These are phyloP conservation scores for Actinia tenebrosa DNA, from an alignment of 64 coral and sea anemone genomes.

Conservation along the genomic window DNA sequence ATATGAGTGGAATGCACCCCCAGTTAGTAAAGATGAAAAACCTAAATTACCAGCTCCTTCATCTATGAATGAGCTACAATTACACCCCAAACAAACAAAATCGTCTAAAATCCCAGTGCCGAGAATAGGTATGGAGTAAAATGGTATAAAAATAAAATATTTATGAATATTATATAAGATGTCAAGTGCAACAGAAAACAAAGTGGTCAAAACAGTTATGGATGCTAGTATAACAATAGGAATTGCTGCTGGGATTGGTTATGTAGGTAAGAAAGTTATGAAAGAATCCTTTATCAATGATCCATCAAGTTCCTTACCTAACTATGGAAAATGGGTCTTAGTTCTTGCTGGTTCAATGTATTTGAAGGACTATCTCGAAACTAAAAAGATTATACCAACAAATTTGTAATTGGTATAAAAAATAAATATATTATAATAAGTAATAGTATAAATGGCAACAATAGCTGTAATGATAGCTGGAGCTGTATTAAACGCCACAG, in stretches of 20 bases:
- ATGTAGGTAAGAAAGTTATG: background rate
- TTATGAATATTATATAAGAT: too few relatives aligned
- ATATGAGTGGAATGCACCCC: too few relatives aligned
- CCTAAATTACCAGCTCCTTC: too few relatives aligned
- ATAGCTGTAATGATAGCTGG: background rate
- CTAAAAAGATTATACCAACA: background rate
- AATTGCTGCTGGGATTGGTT: background rate
- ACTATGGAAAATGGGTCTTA: slow-evolving; percentile 9
- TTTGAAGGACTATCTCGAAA: background rate
- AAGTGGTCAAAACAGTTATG: background rate
- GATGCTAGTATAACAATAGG: background rate
- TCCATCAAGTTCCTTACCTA: too few relatives aligned
- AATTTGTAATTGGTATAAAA: background rate
- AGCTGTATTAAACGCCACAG: background rate
- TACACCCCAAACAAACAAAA: too few relatives aligned
- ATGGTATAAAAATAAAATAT: too few relatives aligned
- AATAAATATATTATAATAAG: background rate
- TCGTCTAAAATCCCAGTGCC: too few relatives aligned
- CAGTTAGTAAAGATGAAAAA: too few relatives aligned
- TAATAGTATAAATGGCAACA: background rate
- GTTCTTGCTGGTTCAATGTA: background rate
- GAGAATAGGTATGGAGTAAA: too few relatives aligned
- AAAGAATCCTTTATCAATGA: background rate
- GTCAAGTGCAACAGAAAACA: background rate
- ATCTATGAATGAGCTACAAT: too few relatives aligned